Conservation (phyloP, 64 coral and sea anemone species). For the Montipora capricornis region DNA sequence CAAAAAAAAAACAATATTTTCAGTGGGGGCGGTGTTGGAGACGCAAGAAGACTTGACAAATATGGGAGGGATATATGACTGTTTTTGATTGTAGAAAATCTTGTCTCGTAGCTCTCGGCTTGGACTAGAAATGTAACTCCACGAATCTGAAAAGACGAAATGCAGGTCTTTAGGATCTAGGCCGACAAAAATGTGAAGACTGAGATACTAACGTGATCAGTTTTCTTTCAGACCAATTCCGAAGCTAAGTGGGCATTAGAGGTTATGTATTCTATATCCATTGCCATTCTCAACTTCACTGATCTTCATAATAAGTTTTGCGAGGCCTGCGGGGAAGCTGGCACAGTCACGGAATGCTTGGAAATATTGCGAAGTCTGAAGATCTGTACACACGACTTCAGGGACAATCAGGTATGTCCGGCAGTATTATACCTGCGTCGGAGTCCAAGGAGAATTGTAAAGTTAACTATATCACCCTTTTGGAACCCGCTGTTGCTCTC, state of each 20-base stretch:
- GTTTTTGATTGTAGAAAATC: too few species aligned
- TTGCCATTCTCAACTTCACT: constrained; percentile 39
- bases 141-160: too few species aligned
- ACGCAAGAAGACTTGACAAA: too few species aligned
- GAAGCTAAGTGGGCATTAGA: constrained; percentile 19
- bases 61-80: too few species aligned
- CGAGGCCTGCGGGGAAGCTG: constrained; percentile 15
- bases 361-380: constrained; percentile 1
- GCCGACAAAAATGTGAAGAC: not conserved
- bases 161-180: too few species aligned
- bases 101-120: too few species aligned
- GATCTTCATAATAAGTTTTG: constrained; percentile 36
- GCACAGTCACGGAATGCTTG: not conserved
- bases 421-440: not conserved
- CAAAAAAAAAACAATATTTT: too few species aligned
- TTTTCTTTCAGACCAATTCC: not conserved
- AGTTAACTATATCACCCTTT: too few species aligned
- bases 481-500: too few species aligned
- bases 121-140: too few species aligned
- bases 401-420: not conserved
- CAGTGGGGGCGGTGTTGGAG: too few species aligned
- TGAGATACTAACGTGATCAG: not conserved
- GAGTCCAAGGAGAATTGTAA: too few species aligned
- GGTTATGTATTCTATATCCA: constrained; percentile 1
- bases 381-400: not conserved